phyloP scores from a whole-genome alignment of 2,888 invertebrate genomes.

The Ephialtes manifestator region DNA sequence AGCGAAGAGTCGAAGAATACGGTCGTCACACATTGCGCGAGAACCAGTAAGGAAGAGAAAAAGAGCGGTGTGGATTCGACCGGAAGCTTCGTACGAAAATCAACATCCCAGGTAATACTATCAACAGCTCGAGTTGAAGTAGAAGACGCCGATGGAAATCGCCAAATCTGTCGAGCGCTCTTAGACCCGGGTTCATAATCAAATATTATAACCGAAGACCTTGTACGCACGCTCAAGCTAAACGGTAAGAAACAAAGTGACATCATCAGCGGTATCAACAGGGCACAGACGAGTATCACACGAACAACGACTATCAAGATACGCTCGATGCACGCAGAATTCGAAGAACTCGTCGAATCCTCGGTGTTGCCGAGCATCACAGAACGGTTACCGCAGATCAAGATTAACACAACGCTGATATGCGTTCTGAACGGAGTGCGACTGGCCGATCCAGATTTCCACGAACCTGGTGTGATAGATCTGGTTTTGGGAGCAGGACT shows the following conservation, averaged over 20 bases:
- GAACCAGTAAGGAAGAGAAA: no score
- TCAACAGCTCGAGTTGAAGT: constrained; percentile 40
- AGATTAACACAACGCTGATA: neutral
- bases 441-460: no score
- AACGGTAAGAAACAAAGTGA: constrained; percentile 29
- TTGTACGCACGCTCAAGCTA: constrained; percentile 40
- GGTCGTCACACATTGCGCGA: neutral
- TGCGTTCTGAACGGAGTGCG: no score
- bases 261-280: constrained; percentile 50
- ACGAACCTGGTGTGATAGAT: no score
- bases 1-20: neutral
- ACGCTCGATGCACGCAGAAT: constrained; percentile 36
- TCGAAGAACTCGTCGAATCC: neutral
- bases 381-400: constrained; percentile 9
- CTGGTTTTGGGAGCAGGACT: no score
- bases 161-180: constrained; percentile 42
- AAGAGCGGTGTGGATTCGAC: neutral
- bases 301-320: constrained; percentile 1
- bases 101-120: constrained; percentile 26
- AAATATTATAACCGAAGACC: constrained; percentile 52
- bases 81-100: constrained; percentile 31
- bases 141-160: constrained; percentile 30
- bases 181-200: constrained; percentile 62
- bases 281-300: constrained; percentile 25
- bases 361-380: constrained; percentile 21